Base-by-base conservation (phyloP, 2,888 invertebrate species). In the Parelbella ahira region DNA sequence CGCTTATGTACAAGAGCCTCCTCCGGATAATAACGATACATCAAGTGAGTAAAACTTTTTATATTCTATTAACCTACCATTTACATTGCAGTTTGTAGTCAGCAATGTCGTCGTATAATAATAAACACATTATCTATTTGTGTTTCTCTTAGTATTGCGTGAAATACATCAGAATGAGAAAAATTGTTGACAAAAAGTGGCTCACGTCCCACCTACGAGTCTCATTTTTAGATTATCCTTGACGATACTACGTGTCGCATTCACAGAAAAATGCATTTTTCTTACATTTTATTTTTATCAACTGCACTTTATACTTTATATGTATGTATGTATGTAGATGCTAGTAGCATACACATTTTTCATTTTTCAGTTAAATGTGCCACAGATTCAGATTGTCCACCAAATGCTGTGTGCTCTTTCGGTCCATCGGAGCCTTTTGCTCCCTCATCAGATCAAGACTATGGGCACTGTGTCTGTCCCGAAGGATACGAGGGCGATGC, bases 401-500 rank as follows among this genome's bases (percentile, higher is more conserved):
- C 90, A 7, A 91, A 95, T 66, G 97, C 96, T 2, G 89, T 92
- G 34, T 97, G 97, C 68, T 83, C 90, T 37, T 91, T 88, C 71
- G 78, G 89, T 25, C 77, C 89, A 6, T 34, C 49, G 0, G 58
- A 59, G 11, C 48, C 55, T 11, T 56, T 65, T 8, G 71, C 88
- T 82, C 86, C 1, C 37, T 51, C 57, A 12, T 4, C 27, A n/a
- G 15, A 29, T 38, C 53, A 58, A 43, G 53, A 56, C 4, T 21
- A 51, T 29, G 75, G 81, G 1, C 78, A 76, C 38, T 97, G 97
- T 64, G 89, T 91, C 27, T 97, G 97, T 65, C 93, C 92, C 44
- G 89, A 91, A n/a, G 96, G 95, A 2, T 97, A 90, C 76, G 91
- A 92, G 61, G 97, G 97, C 10, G 94, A 97, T 68, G 97, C 96